Conservation (phyloP, 1,140 invertebrate genomes). For the Drosophila kikkawai region DNA sequence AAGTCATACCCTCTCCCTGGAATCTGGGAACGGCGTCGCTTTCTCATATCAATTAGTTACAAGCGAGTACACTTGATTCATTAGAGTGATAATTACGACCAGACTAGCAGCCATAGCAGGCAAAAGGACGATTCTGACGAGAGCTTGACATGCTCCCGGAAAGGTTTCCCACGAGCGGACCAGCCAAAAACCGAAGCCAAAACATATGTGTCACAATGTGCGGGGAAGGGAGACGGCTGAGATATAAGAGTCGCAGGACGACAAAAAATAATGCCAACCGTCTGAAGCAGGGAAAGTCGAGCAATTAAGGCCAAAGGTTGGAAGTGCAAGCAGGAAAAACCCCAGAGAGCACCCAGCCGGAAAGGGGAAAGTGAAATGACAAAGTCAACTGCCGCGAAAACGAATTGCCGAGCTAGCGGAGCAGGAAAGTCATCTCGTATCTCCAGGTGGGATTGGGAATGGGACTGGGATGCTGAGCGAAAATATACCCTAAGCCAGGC, state of each 20-base stretch:
- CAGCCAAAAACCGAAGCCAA: slow-evolving; percentile 23
- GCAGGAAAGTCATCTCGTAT: slow-evolving; percentile 67
- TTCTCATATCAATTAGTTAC: slow-evolving; percentile 82
- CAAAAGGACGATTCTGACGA: slow-evolving; percentile 41
- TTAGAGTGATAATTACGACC: slow-evolving; percentile 80
- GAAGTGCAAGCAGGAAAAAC: slow-evolving; percentile 22
- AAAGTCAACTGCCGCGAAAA: slow-evolving; percentile 77
- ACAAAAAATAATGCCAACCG: slow-evolving; percentile 61
- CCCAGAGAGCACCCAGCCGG: slow-evolving; percentile 1
- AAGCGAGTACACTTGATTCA: slow-evolving; percentile 80
- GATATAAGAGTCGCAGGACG: not conserved
- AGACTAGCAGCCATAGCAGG: slow-evolving; percentile 33
- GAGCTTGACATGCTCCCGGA: slow-evolving; percentile 54
- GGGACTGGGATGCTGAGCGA: slow-evolving; percentile 13
- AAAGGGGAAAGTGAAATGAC: slow-evolving; percentile 38
- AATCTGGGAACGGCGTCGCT: slow-evolving; percentile 48
- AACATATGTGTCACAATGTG: slow-evolving; percentile 52
- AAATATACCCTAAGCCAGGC: slow-evolving; percentile 3
- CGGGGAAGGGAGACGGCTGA: not conserved
- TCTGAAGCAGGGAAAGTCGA: slow-evolving; percentile 37
- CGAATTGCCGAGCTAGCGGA: slow-evolving; percentile 68
- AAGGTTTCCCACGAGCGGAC: slow-evolving; percentile 63
- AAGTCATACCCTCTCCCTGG: slow-evolving; percentile 34
- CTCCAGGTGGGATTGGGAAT: slow-evolving; percentile 51
- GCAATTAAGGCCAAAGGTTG: slow-evolving; percentile 48